These are phyloP conservation scores for Bombus picipes DNA, from an alignment of 1,140 invertebrate genomes.

Conservation along the genomic window DNA sequence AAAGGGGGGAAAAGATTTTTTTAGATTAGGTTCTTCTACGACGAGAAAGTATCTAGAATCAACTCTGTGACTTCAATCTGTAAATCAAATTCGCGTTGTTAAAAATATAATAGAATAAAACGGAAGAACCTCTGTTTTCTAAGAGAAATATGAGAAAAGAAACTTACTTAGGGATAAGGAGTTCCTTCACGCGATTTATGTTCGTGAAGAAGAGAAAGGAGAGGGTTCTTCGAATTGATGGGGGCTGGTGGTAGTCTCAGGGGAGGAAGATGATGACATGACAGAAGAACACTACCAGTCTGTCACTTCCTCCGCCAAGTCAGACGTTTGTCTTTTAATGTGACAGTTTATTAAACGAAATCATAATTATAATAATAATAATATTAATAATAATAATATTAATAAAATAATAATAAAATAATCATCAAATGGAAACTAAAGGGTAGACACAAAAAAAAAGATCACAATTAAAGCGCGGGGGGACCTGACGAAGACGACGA, in stretches of 20 bases:
- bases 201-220: not conserved
- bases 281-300: not conserved
- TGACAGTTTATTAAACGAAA: slow-evolving; percentile 82
- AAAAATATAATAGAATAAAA: not conserved
- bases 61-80: not conserved
- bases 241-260: not conserved
- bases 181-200: slow-evolving; percentile 3
- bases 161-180: not conserved
- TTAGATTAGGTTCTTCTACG: not conserved
- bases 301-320: not conserved
- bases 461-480: slow-evolving; percentile 78
- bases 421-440: slow-evolving; percentile 75
- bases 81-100: not conserved
- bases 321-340: slow-evolving; percentile 73
- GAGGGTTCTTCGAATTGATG: not conserved
- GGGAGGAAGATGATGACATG: not conserved
- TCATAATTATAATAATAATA: slow-evolving; percentile 78
- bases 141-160: not conserved
- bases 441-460: slow-evolving; percentile 72
- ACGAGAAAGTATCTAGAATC: not conserved
- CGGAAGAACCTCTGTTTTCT: not conserved
- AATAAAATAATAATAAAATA: slow-evolving; percentile 75
- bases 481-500: slow-evolving; percentile 67
- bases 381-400: slow-evolving; percentile 74
- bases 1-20: slow-evolving; percentile 14